phyloP scores from a whole-genome alignment of 2,888 invertebrate species.

The Eilema sororculum region DNA sequence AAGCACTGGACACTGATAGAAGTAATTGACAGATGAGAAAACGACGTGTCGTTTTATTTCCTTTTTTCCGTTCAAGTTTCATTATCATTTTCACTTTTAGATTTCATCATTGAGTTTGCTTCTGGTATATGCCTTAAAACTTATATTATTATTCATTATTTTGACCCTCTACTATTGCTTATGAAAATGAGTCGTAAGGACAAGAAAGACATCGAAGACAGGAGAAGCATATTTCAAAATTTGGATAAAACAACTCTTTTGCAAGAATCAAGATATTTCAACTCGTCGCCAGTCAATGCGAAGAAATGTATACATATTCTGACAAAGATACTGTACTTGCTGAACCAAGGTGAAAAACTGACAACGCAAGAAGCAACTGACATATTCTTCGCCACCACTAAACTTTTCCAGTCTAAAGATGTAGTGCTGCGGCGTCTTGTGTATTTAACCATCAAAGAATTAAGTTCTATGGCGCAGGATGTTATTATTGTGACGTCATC shows the following conservation, averaged over 20 bases:
- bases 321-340: slow-evolving; percentile 96
- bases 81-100: neutral
- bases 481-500: slow-evolving; percentile 99
- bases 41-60: slow-evolving; percentile 9
- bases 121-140: neutral
- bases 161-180: neutral
- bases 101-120: neutral
- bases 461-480: slow-evolving; percentile 97
- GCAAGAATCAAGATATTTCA: slow-evolving; percentile 98
- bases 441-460: slow-evolving; percentile 97
- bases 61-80: neutral
- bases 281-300: slow-evolving; percentile 97
- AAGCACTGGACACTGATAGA: no score
- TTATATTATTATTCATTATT: neutral
- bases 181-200: slow-evolving; percentile 51
- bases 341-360: slow-evolving; percentile 97
- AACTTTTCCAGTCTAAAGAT: slow-evolving; percentile 98
- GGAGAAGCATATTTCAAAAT: slow-evolving; percentile 94
- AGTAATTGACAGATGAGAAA: no score
- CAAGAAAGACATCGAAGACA: slow-evolving; percentile 88
- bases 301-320: slow-evolving; percentile 97
- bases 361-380: slow-evolving; percentile 98
- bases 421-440: slow-evolving; percentile 96
- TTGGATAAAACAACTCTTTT: slow-evolving; percentile 97
- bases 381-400: slow-evolving; percentile 99